phyloP scores from a whole-genome alignment of 2,888 invertebrate species.

The Herminia tarsipennalis region DNA sequence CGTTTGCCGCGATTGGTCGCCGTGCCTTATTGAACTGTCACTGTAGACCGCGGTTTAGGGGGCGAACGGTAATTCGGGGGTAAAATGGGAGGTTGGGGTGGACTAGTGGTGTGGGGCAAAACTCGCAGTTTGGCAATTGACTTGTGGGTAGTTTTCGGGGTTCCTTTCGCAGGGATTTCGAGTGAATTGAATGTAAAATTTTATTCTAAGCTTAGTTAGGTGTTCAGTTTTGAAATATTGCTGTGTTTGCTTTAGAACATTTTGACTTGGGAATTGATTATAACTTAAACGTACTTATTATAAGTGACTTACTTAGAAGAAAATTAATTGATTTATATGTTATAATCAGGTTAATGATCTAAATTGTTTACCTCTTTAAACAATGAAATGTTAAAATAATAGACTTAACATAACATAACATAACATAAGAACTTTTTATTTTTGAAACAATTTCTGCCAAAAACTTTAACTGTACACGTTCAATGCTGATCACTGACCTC shows the following conservation, averaged over 20 bases:
- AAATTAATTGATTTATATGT: no score
- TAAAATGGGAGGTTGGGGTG: constrained; percentile 60
- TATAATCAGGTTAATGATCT: no score
- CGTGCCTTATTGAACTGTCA: constrained; percentile 85
- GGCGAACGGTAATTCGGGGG: constrained; percentile 81
- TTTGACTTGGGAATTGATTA: background rate
- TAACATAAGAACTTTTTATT: no score
- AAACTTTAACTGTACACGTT: no score
- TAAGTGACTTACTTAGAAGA: no score
- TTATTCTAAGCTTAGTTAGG: constrained; percentile 34
- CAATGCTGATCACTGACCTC: no score
- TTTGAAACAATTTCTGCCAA: no score
- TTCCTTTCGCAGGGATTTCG: constrained; percentile 60
- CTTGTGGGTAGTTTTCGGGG: constrained; percentile 84
- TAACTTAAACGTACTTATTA: no score
- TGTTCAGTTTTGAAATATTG: constrained; percentile 18
- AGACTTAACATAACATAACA: no score
- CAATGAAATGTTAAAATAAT: no score
- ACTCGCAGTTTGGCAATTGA: constrained; percentile 84
- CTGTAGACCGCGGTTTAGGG: constrained; percentile 82
- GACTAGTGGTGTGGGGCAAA: constrained; percentile 52
- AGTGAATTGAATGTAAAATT: constrained; percentile 36
- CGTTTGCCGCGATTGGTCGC: constrained; percentile 85
- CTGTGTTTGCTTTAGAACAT: constrained; percentile 7
- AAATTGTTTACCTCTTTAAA: no score